phyloP scores from a whole-genome alignment of 30 jellyfish, hydroid and myxozoan genomes.

The Cassiopea andromeda region DNA sequence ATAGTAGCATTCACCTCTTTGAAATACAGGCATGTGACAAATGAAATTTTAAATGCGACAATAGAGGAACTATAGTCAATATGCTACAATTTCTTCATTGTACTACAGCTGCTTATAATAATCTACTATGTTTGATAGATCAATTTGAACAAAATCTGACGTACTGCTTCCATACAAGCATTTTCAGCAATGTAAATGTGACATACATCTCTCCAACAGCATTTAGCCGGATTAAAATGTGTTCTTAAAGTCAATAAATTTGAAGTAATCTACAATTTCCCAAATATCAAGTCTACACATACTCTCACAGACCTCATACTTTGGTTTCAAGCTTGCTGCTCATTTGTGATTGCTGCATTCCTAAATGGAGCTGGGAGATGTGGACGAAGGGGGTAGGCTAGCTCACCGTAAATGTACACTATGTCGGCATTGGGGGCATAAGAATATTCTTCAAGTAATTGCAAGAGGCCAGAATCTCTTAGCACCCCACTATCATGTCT shows the following conservation, averaged over 20 bases:
- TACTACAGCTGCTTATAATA: background rate
- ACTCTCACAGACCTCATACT: conserved; percentile 51
- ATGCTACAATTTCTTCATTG: background rate
- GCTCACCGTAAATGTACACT: conserved; percentile 63
- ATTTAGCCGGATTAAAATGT: conserved; percentile 7
- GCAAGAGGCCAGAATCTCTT: conserved; percentile 17
- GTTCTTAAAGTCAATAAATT: conserved; percentile 36
- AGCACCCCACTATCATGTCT: conserved; percentile 28
- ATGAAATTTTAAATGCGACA: background rate
- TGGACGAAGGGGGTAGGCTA: conserved; percentile 55
- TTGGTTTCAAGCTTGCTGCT: conserved; percentile 26
- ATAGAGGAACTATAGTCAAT: background rate
- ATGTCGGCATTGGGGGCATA: conserved; percentile 14
- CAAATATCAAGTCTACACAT: conserved; percentile 59
- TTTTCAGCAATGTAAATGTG: background rate
- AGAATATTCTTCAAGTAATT: background rate
- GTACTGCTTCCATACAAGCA: conserved; percentile 22
- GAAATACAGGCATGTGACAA: background rate
- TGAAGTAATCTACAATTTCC: conserved; percentile 39
- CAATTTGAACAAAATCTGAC: conserved; percentile 2
- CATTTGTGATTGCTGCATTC: background rate
- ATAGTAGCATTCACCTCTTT: background rate
- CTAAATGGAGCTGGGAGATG: conserved; percentile 42
- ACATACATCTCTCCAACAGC: conserved; percentile 40
- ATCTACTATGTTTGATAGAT: conserved; percentile 22